Conservation (phyloP, 1,140 invertebrate genomes). For the Vanessa tameamea region DNA sequence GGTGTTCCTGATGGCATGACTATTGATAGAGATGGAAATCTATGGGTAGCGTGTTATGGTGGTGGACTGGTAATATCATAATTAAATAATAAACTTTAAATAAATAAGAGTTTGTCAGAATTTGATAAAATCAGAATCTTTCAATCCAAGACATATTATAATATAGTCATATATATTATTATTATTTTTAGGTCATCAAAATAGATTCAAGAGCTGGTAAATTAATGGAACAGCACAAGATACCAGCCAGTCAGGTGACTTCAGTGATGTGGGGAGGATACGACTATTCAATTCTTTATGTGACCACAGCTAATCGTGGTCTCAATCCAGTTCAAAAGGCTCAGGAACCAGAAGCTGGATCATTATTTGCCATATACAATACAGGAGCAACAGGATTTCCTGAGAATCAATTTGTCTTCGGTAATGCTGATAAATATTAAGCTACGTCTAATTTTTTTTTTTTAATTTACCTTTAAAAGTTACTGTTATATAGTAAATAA, state of each 20-base stretch:
- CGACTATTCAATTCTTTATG: constrained; percentile 88
- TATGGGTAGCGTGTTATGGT: constrained; percentile 85
- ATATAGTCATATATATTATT: not conserved
- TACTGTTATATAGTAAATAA: too few species aligned
- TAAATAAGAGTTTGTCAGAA: too few species aligned
- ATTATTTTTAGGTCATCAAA: constrained; percentile 70
- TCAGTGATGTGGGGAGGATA: constrained; percentile 91
- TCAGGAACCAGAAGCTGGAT: constrained; percentile 69
- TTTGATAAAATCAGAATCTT: too few species aligned
- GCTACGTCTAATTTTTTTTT: not conserved
- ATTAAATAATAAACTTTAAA: too few species aligned
- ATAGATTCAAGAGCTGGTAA: constrained; percentile 73
- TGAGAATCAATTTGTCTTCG: constrained; percentile 64
- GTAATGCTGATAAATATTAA: constrained; percentile 64
- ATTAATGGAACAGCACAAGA: constrained; percentile 72
- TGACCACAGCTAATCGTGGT: constrained; percentile 83
- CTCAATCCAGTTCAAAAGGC: constrained; percentile 51
- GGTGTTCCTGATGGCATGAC: constrained; percentile 87
- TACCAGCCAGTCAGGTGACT: constrained; percentile 88
- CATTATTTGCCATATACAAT: constrained; percentile 67
- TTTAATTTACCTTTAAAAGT: too few species aligned
- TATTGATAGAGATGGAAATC: constrained; percentile 86
- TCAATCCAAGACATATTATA: too few species aligned
- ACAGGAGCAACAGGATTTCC: constrained; percentile 64
- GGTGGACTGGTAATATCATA: constrained; percentile 43